Evolutionary conservation across 2,113 vertebrate genomes (phyloP), one percentile per base, ranked within the genome.

Genomic region (Pardalotus punctatus): DNA sequence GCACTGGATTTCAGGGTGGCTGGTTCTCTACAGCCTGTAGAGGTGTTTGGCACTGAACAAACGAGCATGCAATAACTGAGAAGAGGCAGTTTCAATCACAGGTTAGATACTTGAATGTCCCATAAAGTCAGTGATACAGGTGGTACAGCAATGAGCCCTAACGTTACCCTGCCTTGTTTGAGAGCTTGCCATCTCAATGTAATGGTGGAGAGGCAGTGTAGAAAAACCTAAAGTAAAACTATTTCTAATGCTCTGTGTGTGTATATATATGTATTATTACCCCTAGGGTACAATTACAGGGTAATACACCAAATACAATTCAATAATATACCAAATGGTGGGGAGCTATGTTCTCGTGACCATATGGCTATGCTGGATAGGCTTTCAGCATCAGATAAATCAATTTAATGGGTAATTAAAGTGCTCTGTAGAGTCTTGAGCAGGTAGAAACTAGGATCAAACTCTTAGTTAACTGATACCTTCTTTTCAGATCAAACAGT

Each of bases 41-140:
- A 74, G n/a, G 25, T 62, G 13, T 24, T 73, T 60, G 22, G 33
- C 40, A 11, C 35, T 67, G 47, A 64, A 18, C 18, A 57, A 88
- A 86, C 0, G 2, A 24, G 7, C 18, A 9, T 29, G 6, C 16
- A 57, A 0, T 48, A 42, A 21, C n/a, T 35, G 48, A 53, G 38
- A 66, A 65, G 48, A 82, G 38, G 22, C 28, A 48, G 28, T 81
- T 81, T 73, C 67, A 73, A 67, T 19, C 23, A 17, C 5, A 50
- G 72, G 42, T 92, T 28, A 42, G 28, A 7, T 66, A 17, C 54
- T 57, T 11, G 3, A 71, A 21, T 66, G 29, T 70, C 29, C 5
- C 13, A 16, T 81, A 6, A 86, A 62, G 25, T 54, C 3, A 1
- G 38, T 67, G n/a, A 51, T 53, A 36, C 2, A 35, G 47, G 24